Percentiles rank a stretch among this genome's conserved stretches.
These are phyloP conservation scores for Syngnathus rostellatus DNA, from an alignment of 2,797 vertebrate species.

Conservation along the genomic window DNA sequence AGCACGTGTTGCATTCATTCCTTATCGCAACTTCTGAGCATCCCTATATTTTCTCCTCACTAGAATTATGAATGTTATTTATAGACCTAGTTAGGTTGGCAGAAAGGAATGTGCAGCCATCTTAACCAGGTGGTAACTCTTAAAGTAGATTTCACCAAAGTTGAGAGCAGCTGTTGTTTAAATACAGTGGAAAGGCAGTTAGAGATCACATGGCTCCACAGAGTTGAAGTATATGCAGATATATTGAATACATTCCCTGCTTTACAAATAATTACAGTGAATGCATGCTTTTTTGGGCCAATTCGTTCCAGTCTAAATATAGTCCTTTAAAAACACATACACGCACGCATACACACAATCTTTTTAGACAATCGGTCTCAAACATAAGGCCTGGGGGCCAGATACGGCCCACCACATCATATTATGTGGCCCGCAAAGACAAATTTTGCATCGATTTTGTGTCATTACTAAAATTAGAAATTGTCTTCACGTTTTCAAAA, in stretches of 20 bases:
- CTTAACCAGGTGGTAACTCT: constrained; percentile 1
- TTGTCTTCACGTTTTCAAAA: no score
- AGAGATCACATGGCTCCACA: neutral
- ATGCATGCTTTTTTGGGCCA: no score
- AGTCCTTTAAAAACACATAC: no score
- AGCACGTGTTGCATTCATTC: neutral
- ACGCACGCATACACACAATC: no score
- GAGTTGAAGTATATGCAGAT: neutral
- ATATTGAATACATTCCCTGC: neutral
- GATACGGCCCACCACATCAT: no score
- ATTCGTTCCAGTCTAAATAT: no score
- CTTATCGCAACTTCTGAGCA: neutral
- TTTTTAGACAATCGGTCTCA: no score
- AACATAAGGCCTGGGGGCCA: no score
- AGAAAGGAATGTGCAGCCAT: neutral
- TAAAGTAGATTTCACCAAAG: neutral
- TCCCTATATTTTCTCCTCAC: no score
- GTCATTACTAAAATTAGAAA: no score
- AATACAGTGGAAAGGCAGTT: neutral
- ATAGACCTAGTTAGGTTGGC: neutral
- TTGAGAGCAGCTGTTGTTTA: neutral
- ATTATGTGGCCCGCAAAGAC: no score
- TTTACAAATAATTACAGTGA: neutral
- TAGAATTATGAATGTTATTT: neutral
- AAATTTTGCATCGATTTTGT: no score